A percentile compares a stretch with the other conserved stretches of the same genome.
Evolutionary conservation across 2,888 invertebrate species (phyloP).

Genomic region (Drosophila percnosoma): DNA sequence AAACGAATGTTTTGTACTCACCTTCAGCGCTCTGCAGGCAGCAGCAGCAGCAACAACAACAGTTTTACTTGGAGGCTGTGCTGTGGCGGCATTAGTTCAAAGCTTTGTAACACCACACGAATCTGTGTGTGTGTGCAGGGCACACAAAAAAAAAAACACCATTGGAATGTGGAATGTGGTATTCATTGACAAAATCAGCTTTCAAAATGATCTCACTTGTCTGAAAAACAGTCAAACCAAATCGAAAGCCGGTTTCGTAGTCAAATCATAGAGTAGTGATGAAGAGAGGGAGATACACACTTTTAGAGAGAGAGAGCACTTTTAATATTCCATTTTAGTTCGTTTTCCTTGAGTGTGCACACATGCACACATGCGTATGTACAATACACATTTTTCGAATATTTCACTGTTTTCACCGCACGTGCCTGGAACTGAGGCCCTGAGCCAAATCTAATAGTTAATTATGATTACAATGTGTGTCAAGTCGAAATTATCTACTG

Average conservation of each 20-base stretch:
- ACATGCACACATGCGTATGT: constrained; percentile 14
- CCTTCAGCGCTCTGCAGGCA: constrained; percentile 40
- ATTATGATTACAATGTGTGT: constrained; percentile 73
- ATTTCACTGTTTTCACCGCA: constrained; percentile 48
- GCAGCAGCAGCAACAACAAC: constrained; percentile 26
- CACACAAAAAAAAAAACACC: constrained; percentile 50
- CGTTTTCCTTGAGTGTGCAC: constrained; percentile 52
- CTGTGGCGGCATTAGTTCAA: constrained; percentile 81
- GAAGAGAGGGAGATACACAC: neutral
- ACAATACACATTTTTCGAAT: constrained; percentile 21
- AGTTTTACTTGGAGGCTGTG: constrained; percentile 48
- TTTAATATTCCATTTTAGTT: constrained; percentile 47
- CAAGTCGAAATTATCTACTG: constrained; percentile 66
- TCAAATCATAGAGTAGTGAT: constrained; percentile 76
- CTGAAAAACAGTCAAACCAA: constrained; percentile 85
- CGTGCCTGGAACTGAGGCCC: constrained; percentile 49
- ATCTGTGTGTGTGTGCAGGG: constrained; percentile 47
- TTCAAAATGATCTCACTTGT: constrained; percentile 86
- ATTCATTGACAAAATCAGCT: constrained; percentile 86
- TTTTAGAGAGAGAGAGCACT: constrained; percentile 27
- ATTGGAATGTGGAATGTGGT: constrained; percentile 81
- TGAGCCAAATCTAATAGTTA: constrained; percentile 67
- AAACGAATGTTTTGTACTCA: constrained; percentile 55
- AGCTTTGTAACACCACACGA: constrained; percentile 74
- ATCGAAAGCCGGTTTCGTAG: constrained; percentile 86